Evolutionary conservation across 2,113 vertebrate species (phyloP).

Genomic region (Dipodomys spectabilis): DNA sequence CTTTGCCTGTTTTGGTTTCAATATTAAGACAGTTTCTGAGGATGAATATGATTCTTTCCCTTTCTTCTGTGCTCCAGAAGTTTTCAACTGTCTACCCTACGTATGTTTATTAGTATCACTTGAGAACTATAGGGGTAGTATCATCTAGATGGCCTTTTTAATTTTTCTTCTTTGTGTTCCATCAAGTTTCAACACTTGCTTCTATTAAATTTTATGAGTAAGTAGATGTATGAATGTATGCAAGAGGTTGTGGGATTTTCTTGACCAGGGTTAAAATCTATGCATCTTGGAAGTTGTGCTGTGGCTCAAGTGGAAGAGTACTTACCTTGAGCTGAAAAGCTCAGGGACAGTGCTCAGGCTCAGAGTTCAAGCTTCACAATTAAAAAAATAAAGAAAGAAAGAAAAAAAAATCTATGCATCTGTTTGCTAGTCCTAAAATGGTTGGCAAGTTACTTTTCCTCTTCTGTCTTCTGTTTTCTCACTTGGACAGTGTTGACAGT

Average conservation of each 20-base stretch:
- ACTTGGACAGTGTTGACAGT: slow-evolving; percentile 10
- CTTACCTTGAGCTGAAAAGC: too few species aligned
- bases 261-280: not conserved
- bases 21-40: not conserved
- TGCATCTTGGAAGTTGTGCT: too few species aligned
- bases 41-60: not conserved
- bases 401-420: not conserved
- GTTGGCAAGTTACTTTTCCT: not conserved
- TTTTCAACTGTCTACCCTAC: slow-evolving; percentile 18
- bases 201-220: not conserved
- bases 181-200: not conserved
- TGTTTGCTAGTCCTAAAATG: not conserved
- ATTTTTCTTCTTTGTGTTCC: slow-evolving; percentile 36
- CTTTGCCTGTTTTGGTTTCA: slow-evolving; percentile 15
- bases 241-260: not conserved
- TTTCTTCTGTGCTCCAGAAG: not conserved
- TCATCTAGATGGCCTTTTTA: slow-evolving; percentile 17
- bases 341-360: too few species aligned
- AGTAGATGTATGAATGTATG: not conserved
- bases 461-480: not conserved
- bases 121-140: not conserved
- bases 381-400: too few species aligned
- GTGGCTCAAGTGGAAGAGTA: too few species aligned
- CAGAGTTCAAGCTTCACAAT: too few species aligned
- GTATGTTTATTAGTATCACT: slow-evolving; percentile 38